Conservation (phyloP, 2,113 vertebrate genomes). For the Oreamnos americanus region DNA sequence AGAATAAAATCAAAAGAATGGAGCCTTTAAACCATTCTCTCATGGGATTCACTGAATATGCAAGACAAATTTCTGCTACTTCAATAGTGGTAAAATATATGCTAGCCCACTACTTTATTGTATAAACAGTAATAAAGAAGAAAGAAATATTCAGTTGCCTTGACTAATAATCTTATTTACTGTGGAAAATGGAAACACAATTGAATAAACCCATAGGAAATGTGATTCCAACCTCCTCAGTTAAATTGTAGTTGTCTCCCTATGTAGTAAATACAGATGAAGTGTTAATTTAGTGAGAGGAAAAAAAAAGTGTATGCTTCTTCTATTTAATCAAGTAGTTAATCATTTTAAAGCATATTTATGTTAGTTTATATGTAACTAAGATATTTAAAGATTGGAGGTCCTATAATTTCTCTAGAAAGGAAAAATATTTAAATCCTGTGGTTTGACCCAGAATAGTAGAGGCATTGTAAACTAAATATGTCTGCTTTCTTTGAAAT, state of each 20-base stretch:
- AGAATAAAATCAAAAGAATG: conserved; percentile 45
- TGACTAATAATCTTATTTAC: conserved; percentile 68
- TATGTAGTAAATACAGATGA: conserved; percentile 70
- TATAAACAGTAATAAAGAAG: conserved; percentile 47
- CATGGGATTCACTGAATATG: background rate
- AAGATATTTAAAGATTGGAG: conserved; percentile 72
- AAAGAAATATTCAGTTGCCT: conserved; percentile 60
- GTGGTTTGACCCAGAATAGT: conserved; percentile 71
- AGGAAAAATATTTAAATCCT: conserved; percentile 71
- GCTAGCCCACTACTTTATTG: conserved; percentile 48
- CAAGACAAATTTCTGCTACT: conserved; percentile 31
- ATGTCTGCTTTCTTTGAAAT: conserved; percentile 75
- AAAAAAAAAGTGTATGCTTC: conserved; percentile 70
- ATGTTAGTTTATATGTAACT: conserved; percentile 65
- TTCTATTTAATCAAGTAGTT: conserved; percentile 79
- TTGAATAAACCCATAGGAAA: conserved; percentile 61
- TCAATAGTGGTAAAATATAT: conserved; percentile 49
- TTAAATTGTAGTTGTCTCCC: conserved; percentile 70
- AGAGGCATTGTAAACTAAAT: conserved; percentile 72
- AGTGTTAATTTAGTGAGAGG: conserved; percentile 76
- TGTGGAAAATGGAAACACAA: conserved; percentile 61
- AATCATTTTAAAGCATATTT: conserved; percentile 75
- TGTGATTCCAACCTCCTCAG: conserved; percentile 70
- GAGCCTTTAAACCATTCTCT: background rate
- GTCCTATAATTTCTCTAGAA: conserved; percentile 66